Percentiles rank a stretch among this genome's conserved stretches.
Evolutionary conservation across 2,797 vertebrate species (phyloP).

Genomic region (Poeciliopsis presidionis): DNA sequence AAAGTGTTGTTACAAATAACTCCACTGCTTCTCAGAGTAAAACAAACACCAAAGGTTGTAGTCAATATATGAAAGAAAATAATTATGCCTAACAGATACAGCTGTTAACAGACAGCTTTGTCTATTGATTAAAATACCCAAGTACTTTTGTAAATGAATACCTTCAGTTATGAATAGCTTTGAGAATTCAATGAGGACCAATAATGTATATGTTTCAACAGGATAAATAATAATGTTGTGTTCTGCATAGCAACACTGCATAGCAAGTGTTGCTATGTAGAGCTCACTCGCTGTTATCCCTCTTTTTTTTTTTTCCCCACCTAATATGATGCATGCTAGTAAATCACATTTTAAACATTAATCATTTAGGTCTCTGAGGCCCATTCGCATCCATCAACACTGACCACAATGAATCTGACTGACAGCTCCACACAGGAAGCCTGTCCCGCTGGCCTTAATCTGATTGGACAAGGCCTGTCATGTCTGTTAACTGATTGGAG

Average conservation of each 20-base stretch:
- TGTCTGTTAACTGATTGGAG: constrained; percentile 71
- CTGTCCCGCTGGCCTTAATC: constrained; percentile 67
- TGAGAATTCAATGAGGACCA: background rate
- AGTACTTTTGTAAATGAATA: constrained; percentile 1
- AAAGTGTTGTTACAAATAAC: background rate
- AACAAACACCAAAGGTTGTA: background rate
- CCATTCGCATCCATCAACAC: constrained; percentile 50
- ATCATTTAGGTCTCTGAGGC: constrained; percentile 29
- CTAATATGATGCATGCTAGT: constrained; percentile 3
- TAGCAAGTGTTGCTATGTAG: background rate
- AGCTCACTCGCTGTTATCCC: background rate
- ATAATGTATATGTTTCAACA: background rate
- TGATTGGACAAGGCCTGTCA: constrained; percentile 77
- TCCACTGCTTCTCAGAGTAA: background rate
- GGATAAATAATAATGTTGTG: background rate
- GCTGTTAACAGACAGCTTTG: background rate
- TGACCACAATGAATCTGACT: constrained; percentile 53
- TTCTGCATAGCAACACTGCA: too few relatives aligned
- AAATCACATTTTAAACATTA: constrained; percentile 7
- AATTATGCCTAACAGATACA: background rate
- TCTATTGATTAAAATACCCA: background rate
- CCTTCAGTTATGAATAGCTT: background rate
- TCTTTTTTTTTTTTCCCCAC: background rate
- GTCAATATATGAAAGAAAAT: constrained; percentile 7
- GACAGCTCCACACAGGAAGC: constrained; percentile 74